Conservation (phyloP, 2,113 vertebrate species). For the human (Homo sapiens) region GRCh38 chr1:39962001-39962500, state of each 20-base stretch:
- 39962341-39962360: not conserved
- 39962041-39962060: not conserved
- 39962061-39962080: slow-evolving; percentile 12
- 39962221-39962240: not conserved
- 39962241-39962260: not conserved
- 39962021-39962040: not conserved
- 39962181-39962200: not conserved
- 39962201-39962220: not conserved
- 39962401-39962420: slow-evolving; percentile 5
- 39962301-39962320: not conserved
- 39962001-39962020: not conserved
- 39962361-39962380: not conserved
- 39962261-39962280: not conserved
- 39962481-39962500: not conserved
- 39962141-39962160: not conserved
- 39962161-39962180: not conserved
- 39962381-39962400: not conserved
- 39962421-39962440: not conserved
- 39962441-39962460: not conserved
- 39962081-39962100: slow-evolving; percentile 22
- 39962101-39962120: not conserved
- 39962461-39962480: not conserved
- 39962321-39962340: not conserved
- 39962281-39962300: not conserved
- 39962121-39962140: not conserved